phyloP scores from a whole-genome alignment of 2,888 invertebrate species.

The Idaea straminata region DNA sequence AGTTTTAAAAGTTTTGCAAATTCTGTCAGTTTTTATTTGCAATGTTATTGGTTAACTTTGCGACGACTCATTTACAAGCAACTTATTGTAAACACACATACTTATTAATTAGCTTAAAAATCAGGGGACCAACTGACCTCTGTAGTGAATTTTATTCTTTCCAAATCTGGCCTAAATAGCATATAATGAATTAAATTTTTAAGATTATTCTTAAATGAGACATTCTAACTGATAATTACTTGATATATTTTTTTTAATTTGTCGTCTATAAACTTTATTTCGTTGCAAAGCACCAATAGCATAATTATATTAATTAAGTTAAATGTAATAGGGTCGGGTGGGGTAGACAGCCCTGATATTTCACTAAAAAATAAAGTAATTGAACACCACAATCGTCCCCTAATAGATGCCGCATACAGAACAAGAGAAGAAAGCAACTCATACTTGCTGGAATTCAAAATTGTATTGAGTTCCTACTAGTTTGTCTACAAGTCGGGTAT shows the following conservation, averaged over 20 bases:
- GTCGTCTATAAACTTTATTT: slow-evolving; percentile 14
- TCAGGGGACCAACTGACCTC: slow-evolving; percentile 50
- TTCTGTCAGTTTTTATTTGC: slow-evolving; percentile 39
- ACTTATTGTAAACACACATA: slow-evolving; percentile 18
- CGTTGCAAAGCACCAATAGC: slow-evolving; percentile 44
- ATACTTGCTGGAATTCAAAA: too few species aligned
- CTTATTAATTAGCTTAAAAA: slow-evolving; percentile 26
- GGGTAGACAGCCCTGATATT: background rate
- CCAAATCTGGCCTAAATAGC: background rate
- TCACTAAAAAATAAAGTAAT: background rate
- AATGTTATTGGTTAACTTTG: slow-evolving; percentile 42
- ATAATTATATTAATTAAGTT: slow-evolving; percentile 34
- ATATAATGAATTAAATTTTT: background rate
- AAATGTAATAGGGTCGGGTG: slow-evolving; percentile 12
- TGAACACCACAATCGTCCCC: background rate
- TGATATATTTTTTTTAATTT: background rate
- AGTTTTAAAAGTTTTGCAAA: slow-evolving; percentile 31
- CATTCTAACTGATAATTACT: background rate
- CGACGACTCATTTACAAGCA: slow-evolving; percentile 22
- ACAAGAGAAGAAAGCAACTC: too few species aligned
- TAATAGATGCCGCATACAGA: too few species aligned
- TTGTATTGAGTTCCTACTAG: too few species aligned
- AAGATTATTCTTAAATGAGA: background rate
- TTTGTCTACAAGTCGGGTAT: too few species aligned
- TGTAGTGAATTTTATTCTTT: slow-evolving; percentile 27